Evolutionary conservation across 37 sponge, comb jelly and placozoan species (phyloP).

Genomic region (Hexactinellida sp.): DNA sequence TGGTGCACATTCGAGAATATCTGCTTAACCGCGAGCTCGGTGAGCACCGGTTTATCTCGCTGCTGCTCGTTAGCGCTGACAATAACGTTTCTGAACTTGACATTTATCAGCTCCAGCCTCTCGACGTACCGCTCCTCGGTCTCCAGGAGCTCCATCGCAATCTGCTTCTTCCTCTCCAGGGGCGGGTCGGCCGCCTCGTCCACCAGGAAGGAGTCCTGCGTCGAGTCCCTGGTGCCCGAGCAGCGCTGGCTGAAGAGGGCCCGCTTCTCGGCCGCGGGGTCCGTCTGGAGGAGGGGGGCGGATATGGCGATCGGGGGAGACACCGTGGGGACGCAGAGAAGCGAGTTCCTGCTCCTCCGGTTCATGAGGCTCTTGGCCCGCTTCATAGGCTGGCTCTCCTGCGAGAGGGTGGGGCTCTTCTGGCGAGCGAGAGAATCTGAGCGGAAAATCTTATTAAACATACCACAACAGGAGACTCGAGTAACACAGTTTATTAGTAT

Average conservation of each 20-base stretch:
- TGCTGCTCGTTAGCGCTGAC: neutral
- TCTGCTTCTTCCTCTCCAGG: neutral
- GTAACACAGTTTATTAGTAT: too few relatives aligned
- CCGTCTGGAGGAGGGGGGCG: neutral
- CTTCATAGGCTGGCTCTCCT: neutral
- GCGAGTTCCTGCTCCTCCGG: neutral
- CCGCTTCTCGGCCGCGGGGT: neutral
- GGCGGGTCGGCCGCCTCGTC: neutral
- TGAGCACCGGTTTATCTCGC: slow-evolving; percentile 25
- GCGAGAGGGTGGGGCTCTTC: neutral
- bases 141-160: slow-evolving; percentile 9
- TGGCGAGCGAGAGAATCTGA: neutral
- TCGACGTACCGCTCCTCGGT: slow-evolving; percentile 1
- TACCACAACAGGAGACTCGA: too few relatives aligned
- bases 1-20: slow-evolving; percentile 60
- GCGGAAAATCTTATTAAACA: neutral
- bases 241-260: neutral
- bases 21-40: slow-evolving; percentile 25
- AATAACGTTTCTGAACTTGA: neutral
- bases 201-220: neutral
- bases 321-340: neutral
- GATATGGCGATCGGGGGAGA: neutral
- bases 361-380: neutral
- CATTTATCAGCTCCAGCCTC: neutral
- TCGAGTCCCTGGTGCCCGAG: neutral